Base-by-base conservation (phyloP, 2,888 invertebrate genomes). In the Ochropleura leucogaster region DNA sequence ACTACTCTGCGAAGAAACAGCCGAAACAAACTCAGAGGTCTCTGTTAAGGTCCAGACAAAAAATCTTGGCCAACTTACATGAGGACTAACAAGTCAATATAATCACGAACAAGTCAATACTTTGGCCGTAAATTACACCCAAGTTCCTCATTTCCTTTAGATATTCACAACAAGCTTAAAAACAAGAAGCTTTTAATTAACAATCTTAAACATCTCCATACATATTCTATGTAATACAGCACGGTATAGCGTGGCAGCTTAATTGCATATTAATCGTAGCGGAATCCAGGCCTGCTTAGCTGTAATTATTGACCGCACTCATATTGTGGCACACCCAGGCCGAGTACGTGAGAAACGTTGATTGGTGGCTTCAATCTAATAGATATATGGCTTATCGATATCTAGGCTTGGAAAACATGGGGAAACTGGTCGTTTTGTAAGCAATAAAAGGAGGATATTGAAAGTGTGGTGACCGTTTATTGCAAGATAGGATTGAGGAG, bases 231-330 rank as follows among this genome's bases (percentile, higher is more conserved):
- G 67, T 60, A 72, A 73, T 84, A 79, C 49, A 83, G 77, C 81
- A 81, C 79, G 84, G 84, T 86, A 87, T 87, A 85, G 86, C 87
- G 82, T 90, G 92, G 90, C 92, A 92, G 87, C 78, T 89, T 92
- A 92, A 92, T 92, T 92, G 89, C 90, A 89, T 90, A 90, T 92
- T 92, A 92, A 92, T 91, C 87, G 85, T 86, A 77, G 72, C 82
- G 87, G 90, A 90, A 89, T 90, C 89, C 88, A 82, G 89, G 80
- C 87, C 90, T 89, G 89, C 88, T 91, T 91, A 90, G 76, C 87
- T 86, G 90, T 92, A 92, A 92, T 92, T 91, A 92, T 89, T 88
- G 88, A 87, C 83, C 84, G 85, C 86, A 85, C 84, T 88, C 85
- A 87, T 87, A 88, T 88, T 87, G 83, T 83, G 85, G 85, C 80